A percentile compares a stretch with the other conserved stretches of the same genome.
Evolutionary conservation across 2,113 vertebrate genomes (phyloP).

Genomic region (Phalacrocorax brasilianus): DNA sequence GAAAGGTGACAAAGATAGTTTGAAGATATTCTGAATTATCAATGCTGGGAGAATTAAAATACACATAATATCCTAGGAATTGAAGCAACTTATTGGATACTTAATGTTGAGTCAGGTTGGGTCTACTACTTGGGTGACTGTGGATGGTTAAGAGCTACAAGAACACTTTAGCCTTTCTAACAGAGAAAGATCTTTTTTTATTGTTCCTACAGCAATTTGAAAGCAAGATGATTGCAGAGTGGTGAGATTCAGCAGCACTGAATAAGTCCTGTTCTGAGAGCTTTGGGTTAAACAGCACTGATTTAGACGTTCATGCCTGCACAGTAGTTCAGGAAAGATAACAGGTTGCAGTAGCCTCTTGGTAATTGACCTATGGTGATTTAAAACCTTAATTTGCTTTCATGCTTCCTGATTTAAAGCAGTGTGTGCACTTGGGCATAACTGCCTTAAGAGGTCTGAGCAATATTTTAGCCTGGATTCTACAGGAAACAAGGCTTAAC

Average conservation of each 20-base stretch:
- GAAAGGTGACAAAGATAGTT: not conserved
- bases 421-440: constrained; percentile 28
- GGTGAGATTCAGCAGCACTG: not conserved
- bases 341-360: constrained; percentile 51
- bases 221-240: constrained; percentile 10
- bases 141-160: not conserved
- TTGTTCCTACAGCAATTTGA: not conserved
- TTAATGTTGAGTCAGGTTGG: not conserved
- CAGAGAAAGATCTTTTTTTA: not conserved
- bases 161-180: not conserved
- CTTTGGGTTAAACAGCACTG: constrained; percentile 35
- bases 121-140: not conserved
- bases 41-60: not conserved
- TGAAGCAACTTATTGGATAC: not conserved
- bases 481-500: constrained; percentile 4
- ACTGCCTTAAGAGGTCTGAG: constrained; percentile 23
- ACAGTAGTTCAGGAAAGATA: constrained; percentile 43
- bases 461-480: constrained; percentile 39
- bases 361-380: constrained; percentile 51
- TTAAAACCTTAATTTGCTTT: constrained; percentile 58
- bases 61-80: not conserved
- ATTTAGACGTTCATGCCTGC: constrained; percentile 36
- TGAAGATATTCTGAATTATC: not conserved
- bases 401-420: constrained; percentile 42
- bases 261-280: not conserved